Conservation (phyloP, 2,797 vertebrate species). For the Enteromius thamalakanensis region DNA sequence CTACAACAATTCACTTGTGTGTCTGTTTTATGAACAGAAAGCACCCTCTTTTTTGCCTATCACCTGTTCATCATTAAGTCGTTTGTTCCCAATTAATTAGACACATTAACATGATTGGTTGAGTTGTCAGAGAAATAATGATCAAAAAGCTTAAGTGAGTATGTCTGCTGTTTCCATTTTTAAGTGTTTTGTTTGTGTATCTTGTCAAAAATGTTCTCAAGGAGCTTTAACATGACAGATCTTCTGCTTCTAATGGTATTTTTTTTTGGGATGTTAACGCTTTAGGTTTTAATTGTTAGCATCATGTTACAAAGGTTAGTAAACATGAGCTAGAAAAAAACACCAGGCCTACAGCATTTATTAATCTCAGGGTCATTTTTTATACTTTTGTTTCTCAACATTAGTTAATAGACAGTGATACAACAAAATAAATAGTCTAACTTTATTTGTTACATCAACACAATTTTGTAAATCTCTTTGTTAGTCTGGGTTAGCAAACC, state of each 20-base stretch:
- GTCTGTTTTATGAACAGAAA: constrained; percentile 14
- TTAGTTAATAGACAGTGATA: background rate
- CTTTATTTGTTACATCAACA: background rate
- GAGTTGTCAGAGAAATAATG: background rate
- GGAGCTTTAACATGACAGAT: background rate
- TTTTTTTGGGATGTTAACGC: background rate
- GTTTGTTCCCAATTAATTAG: constrained; percentile 10
- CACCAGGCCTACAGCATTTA: background rate
- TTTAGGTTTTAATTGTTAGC: background rate
- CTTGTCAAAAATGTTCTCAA: background rate
- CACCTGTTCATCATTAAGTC: constrained; percentile 34
- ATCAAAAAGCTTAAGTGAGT: background rate
- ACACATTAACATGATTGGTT: constrained; percentile 3
- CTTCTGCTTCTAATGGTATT: background rate
- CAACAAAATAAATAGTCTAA: background rate
- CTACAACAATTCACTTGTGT: background rate
- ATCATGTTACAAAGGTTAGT: background rate
- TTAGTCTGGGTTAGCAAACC: background rate
- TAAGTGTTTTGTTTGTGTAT: background rate
- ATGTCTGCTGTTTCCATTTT: background rate
- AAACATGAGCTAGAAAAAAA: background rate
- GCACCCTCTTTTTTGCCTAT: background rate
- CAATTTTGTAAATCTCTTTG: background rate
- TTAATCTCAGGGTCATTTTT: background rate
- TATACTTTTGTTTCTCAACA: background rate